Percentiles rank a stretch among this genome's conserved stretches.
Conservation (phyloP, 1,140 invertebrate species). For the Aphelenchoides fujianensis region DNA sequence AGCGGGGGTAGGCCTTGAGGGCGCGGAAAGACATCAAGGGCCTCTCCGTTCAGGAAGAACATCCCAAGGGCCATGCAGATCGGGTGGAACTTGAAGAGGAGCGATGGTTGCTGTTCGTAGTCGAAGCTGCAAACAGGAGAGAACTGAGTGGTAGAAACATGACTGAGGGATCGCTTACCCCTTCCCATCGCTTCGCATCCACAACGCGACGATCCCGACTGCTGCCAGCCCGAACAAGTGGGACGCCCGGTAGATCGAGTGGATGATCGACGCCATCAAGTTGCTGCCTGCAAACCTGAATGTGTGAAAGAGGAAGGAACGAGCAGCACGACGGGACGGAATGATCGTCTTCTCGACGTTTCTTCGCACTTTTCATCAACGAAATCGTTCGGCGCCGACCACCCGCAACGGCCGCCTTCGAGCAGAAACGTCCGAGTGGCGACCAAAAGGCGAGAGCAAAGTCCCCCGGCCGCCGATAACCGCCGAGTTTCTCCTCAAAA, state of each 20-base stretch:
- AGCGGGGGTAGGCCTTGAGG: background rate
- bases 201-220: background rate
- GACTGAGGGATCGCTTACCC: background rate
- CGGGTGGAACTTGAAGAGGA: conserved; percentile 21
- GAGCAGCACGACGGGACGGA: no score
- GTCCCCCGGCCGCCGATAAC: no score
- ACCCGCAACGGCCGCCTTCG: background rate
- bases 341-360: no score
- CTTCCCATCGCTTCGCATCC: conserved; percentile 16
- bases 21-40: conserved; percentile 15
- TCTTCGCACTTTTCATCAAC: background rate
- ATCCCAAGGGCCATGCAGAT: conserved; percentile 16
- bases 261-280: no score
- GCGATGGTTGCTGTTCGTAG: background rate
- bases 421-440: no score
- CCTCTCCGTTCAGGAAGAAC: conserved; percentile 25
- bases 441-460: no score
- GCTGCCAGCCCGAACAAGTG: conserved; percentile 15
- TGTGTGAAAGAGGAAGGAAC: background rate
- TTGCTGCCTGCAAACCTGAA: background rate
- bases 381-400: background rate
- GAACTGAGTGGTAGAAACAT: background rate
- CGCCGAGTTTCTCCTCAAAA: no score
- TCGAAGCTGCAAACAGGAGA: conserved; percentile 20
- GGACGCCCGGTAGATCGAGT: background rate